A percentile compares a stretch with the other conserved stretches of the same genome.
Conservation (phyloP, 2,797 vertebrate species). For the Pseudochirops corinnae region DNA sequence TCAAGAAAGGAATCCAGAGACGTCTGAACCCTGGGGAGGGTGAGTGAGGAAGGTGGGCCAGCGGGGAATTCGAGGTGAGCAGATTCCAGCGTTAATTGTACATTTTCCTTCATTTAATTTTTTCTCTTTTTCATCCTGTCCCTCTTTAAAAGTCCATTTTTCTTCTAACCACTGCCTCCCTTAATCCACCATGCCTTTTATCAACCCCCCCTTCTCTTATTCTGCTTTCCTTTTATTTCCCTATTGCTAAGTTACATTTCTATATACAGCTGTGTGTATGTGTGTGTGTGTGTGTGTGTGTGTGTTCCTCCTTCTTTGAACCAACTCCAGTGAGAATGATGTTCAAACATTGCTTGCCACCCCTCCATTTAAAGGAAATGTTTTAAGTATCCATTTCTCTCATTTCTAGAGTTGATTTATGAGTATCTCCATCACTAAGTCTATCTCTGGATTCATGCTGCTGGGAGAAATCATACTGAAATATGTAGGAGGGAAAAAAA, state of each 20-base stretch:
- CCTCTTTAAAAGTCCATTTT: not conserved
- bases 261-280: not conserved
- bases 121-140: not conserved
- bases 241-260: not conserved
- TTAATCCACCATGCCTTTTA: not conserved
- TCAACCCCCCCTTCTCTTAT: not conserved
- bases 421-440: not conserved
- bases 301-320: not conserved
- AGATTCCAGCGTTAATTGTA: too few relatives aligned
- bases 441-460: not conserved
- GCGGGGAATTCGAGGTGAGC: too few relatives aligned
- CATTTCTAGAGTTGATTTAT: not conserved
- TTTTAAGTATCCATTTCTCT: slow-evolving; percentile 4
- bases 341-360: not conserved
- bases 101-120: not conserved
- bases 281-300: not conserved
- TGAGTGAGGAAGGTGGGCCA: too few relatives aligned
- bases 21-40: too few relatives aligned
- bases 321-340: not conserved
- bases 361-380: not conserved
- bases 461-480: not conserved
- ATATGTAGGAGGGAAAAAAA: not conserved
- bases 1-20: too few relatives aligned
- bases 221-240: not conserved
- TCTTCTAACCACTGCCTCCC: not conserved